Evolutionary conservation across 2,888 invertebrate genomes (phyloP).

Genomic region (Diadegma fenestrale): DNA sequence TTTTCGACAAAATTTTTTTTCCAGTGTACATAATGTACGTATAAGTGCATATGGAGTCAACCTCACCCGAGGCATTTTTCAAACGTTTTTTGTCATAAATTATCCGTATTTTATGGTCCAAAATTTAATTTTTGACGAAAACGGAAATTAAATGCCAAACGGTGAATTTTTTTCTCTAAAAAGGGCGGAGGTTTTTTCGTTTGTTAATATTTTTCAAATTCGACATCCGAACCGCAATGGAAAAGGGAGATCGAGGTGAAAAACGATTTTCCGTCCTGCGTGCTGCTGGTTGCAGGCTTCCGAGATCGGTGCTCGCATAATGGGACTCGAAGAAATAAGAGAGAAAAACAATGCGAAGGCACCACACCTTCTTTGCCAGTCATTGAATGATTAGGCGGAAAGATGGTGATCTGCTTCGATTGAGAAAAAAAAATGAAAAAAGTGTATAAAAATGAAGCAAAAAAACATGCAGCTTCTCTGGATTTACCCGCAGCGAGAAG

Average conservation of each 20-base stretch:
- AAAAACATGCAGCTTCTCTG: background rate
- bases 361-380: constrained; percentile 54
- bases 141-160: too few relatives aligned
- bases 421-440: background rate
- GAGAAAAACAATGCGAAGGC: constrained; percentile 35
- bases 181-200: background rate
- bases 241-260: constrained; percentile 12
- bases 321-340: constrained; percentile 32
- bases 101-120: too few relatives aligned
- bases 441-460: background rate
- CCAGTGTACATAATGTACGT: too few relatives aligned
- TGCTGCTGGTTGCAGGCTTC: background rate
- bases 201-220: constrained; percentile 21
- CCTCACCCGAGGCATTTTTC: too few relatives aligned
- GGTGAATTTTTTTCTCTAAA: background rate
- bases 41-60: too few relatives aligned
- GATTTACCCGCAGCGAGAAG: constrained; percentile 24
- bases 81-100: too few relatives aligned
- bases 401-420: constrained; percentile 40
- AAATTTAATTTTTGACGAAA: too few relatives aligned
- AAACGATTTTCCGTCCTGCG: constrained; percentile 8
- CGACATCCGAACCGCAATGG: constrained; percentile 2
- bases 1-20: too few relatives aligned
- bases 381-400: constrained; percentile 66
- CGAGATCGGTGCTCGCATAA: constrained; percentile 47